These are phyloP conservation scores for Hyles vespertilio DNA, from an alignment of 1,140 invertebrate species.

Conservation along the genomic window DNA sequence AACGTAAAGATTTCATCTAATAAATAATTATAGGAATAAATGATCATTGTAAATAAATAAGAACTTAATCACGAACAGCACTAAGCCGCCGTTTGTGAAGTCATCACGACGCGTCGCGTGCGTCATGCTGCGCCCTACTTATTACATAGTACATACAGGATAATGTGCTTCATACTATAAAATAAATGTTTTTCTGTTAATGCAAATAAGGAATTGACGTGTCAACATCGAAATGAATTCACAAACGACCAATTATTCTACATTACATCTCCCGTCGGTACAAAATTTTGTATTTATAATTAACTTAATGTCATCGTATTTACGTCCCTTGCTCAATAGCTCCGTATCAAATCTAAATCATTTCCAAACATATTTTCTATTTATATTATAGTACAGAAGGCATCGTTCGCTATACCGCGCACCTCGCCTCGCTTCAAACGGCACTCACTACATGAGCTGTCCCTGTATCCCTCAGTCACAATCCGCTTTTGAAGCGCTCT, in stretches of 20 bases:
- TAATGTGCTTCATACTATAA: background rate
- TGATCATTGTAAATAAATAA: background rate
- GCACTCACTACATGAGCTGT: background rate
- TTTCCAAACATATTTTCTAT: constrained; percentile 22
- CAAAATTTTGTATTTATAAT: background rate
- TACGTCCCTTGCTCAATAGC: constrained; percentile 1
- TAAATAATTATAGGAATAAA: constrained; percentile 5
- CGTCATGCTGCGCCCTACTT: no score
- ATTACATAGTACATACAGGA: no score
- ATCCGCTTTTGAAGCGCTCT: no score
- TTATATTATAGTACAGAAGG: constrained; percentile 27
- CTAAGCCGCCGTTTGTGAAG: no score
- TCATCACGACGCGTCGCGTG: no score
- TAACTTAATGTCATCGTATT: background rate
- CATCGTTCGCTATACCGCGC: constrained; percentile 8
- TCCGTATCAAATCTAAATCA: constrained; percentile 33
- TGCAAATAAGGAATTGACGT: background rate
- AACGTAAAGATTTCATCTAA: constrained; percentile 8
- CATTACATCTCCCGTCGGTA: background rate
- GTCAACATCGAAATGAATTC: background rate
- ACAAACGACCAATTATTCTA: background rate
- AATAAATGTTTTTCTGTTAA: background rate
- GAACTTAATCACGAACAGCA: no score
- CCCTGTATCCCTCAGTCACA: background rate
- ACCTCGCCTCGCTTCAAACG: background rate